Conservation (phyloP, 64 coral and sea anemone genomes). For the Actinia equina region DNA sequence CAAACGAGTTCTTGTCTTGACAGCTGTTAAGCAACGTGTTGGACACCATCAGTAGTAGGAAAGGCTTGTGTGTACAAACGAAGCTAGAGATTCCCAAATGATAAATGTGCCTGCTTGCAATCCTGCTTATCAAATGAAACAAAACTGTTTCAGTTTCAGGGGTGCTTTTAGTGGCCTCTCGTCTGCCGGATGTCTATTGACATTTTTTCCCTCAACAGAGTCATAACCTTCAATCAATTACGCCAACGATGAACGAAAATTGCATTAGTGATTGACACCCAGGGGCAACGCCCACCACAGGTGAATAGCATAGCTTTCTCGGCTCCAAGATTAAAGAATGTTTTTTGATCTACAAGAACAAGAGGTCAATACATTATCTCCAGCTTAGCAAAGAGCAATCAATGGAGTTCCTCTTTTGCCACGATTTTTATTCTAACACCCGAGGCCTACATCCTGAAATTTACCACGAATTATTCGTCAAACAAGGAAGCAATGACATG, state of each 20-base stretch:
- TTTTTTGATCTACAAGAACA: constrained; percentile 11
- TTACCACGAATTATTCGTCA: not conserved
- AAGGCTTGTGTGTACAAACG: not conserved
- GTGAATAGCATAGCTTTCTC: not conserved
- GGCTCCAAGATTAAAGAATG: not conserved
- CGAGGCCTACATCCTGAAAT: not conserved
- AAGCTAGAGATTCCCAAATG: not conserved
- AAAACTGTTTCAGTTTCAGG: constrained; percentile 13
- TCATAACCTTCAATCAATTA: constrained; percentile 37
- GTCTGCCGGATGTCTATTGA: constrained; percentile 29
- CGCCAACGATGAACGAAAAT: constrained; percentile 16
- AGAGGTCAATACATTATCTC: constrained; percentile 6
- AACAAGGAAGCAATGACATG: not conserved
- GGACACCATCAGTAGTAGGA: not conserved
- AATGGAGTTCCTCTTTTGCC: not conserved
- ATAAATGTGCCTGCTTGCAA: not conserved
- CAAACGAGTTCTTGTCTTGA: constrained; percentile 7
- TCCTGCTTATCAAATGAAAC: constrained; percentile 29
- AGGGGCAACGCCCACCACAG: constrained; percentile 1
- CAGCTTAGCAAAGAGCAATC: not conserved
- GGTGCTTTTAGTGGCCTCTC: constrained; percentile 20
- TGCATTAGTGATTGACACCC: constrained; percentile 14
- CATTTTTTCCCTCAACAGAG: constrained; percentile 19
- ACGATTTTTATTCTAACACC: not conserved
- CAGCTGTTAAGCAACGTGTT: constrained; percentile 1